Evolutionary conservation across 2,888 invertebrate species (phyloP).

Genomic region (Hylaea fasciaria): DNA sequence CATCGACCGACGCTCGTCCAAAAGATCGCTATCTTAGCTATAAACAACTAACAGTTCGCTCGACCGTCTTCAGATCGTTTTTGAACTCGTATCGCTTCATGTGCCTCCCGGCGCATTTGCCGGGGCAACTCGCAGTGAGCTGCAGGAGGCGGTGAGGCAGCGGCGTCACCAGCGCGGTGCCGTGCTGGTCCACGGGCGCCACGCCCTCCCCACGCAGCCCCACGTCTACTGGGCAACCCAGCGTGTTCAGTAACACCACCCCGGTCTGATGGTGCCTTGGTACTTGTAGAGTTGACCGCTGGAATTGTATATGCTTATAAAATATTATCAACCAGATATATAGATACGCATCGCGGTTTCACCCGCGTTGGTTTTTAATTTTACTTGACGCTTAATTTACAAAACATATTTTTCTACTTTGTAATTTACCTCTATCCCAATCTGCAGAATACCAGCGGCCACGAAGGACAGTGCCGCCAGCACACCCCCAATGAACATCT

Average conservation of each 20-base stretch:
- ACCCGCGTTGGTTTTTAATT: no score
- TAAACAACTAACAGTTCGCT: conserved; percentile 60
- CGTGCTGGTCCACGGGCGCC: conserved; percentile 64
- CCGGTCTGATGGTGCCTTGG: conserved; percentile 77
- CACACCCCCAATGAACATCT: conserved; percentile 88
- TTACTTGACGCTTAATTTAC: no score
- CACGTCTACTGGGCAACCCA: conserved; percentile 84
- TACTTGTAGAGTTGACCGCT: conserved; percentile 77
- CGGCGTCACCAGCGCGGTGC: conserved; percentile 73
- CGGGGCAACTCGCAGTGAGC: conserved; percentile 56
- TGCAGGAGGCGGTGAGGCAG: conserved; percentile 57
- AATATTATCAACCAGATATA: no score
- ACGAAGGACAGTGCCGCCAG: conserved; percentile 85
- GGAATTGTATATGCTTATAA: not conserved
- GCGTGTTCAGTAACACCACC: conserved; percentile 86
- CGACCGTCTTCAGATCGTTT: conserved; percentile 60
- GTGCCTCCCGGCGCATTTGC: conserved; percentile 67
- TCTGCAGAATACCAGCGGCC: conserved; percentile 87
- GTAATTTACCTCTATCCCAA: conserved; percentile 79
- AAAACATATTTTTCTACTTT: no score
- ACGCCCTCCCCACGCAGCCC: conserved; percentile 63
- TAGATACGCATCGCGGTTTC: no score
- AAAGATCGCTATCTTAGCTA: no score
- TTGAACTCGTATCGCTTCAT: conserved; percentile 58
- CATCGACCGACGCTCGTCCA: no score